These are phyloP conservation scores for Manis javanica DNA, from an alignment of 2,797 vertebrate species.

Conservation along the genomic window DNA sequence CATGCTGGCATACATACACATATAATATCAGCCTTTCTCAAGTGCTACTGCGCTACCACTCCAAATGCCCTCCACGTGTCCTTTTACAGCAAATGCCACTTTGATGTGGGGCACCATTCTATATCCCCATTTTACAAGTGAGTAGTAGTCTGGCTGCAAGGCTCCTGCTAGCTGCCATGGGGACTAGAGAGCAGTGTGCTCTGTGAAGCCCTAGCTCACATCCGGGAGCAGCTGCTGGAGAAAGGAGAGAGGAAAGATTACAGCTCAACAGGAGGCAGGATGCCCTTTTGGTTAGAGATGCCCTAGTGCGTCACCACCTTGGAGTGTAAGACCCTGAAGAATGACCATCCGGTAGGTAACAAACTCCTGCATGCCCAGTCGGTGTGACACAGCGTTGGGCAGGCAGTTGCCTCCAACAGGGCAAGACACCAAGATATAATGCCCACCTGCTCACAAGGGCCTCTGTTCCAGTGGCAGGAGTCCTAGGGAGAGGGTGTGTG, in stretches of 20 bases:
- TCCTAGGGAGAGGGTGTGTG: too few species aligned
- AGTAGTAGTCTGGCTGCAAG: not conserved
- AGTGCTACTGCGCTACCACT: not conserved
- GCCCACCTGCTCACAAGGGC: fast-evolving
- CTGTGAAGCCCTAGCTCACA: fast-evolving
- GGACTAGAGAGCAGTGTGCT: not conserved
- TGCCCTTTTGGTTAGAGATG: not conserved
- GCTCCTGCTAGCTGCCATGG: too few species aligned
- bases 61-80: not conserved
- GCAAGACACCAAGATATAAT: fast-evolving
- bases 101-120: too few species aligned
- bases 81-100: not conserved
- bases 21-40: not conserved
- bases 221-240: not conserved
- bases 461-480: not conserved
- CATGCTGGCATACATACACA: fast-evolving
- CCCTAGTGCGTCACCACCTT: not conserved
- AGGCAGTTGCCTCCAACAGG: too few species aligned
- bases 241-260: not conserved
- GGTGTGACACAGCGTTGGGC: not conserved
- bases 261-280: too few species aligned
- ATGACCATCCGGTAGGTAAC: too few species aligned
- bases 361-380: not conserved
- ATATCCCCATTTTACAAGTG: not conserved
- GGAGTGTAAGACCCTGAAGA: not conserved